A percentile compares a stretch with the other conserved stretches of the same genome.
These are phyloP conservation scores for Eudasyphora cyanicolor DNA, from an alignment of 2,888 invertebrate species.

Conservation along the genomic window DNA sequence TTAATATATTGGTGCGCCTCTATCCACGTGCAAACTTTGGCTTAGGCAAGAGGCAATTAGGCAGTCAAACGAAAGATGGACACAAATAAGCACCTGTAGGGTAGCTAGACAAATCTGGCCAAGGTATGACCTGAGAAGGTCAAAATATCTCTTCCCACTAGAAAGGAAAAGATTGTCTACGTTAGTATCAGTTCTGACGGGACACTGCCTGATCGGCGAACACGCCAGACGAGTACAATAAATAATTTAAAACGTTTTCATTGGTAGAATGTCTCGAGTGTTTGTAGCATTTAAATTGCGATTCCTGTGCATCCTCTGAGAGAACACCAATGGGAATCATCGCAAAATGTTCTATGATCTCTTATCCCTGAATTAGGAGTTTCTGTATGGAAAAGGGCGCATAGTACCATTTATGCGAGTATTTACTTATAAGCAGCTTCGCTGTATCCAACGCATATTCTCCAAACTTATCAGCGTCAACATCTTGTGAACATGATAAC, in stretches of 20 bases:
- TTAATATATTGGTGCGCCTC: too few species aligned
- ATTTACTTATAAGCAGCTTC: conserved; percentile 1
- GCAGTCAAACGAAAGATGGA: too few species aligned
- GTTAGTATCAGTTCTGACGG: too few species aligned
- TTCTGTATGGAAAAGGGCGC: conserved; percentile 39
- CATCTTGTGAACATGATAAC: neutral
- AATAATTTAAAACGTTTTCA: neutral
- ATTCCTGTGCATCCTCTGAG: conserved; percentile 30
- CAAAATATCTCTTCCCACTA: too few species aligned
- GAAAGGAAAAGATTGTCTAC: too few species aligned
- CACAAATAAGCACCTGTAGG: too few species aligned
- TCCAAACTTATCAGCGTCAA: conserved; percentile 27
- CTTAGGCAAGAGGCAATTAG: too few species aligned
- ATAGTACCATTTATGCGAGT: conserved; percentile 11
- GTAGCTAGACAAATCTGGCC: too few species aligned
- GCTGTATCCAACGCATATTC: conserved; percentile 31
- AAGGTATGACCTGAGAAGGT: too few species aligned
- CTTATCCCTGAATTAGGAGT: conserved; percentile 36
- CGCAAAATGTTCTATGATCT: conserved; percentile 34
- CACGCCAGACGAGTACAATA: conserved; percentile 15
- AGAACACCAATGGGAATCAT: conserved; percentile 34
- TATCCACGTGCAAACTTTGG: too few species aligned
- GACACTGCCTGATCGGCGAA: too few species aligned
- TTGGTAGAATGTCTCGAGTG: conserved; percentile 7
- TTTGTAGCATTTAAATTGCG: conserved; percentile 23